Conservation (phyloP, 2,113 vertebrate genomes). For the Notarius lentiginosus region DNA sequence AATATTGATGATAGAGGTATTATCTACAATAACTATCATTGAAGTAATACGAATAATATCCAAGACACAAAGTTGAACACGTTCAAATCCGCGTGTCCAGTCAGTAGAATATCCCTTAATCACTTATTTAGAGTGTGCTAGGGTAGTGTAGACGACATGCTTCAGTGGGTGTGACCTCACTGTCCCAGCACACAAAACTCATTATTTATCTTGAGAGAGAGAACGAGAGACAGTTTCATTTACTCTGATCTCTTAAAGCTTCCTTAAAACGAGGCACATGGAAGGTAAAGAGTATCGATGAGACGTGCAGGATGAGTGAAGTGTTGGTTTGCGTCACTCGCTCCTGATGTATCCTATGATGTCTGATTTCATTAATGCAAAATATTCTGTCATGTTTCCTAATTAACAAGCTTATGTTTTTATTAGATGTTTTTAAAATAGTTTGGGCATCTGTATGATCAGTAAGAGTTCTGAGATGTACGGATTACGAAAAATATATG, state of each 20-base stretch:
- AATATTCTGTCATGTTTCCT: background rate
- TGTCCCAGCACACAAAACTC: background rate
- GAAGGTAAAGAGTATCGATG: background rate
- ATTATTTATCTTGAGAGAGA: slow-evolving; percentile 10
- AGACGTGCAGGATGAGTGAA: background rate
- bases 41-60: background rate
- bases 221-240: slow-evolving; percentile 8
- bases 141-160: background rate
- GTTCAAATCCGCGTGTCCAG: background rate
- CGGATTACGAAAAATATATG: background rate
- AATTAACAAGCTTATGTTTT: background rate
- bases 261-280: background rate
- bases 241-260: slow-evolving; percentile 1
- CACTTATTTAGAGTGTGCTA: slow-evolving; percentile 3
- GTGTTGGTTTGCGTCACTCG: background rate
- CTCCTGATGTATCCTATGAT: background rate
- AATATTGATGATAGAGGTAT: background rate
- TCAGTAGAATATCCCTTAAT: background rate
- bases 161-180: background rate
- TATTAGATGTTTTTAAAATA: background rate
- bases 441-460: background rate
- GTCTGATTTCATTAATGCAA: background rate
- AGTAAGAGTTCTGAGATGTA: background rate
- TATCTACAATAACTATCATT: background rate
- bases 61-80: background rate